A percentile compares a stretch with the other conserved stretches of the same genome.
Evolutionary conservation across 2,888 invertebrate genomes (phyloP).

Genomic region (Sminthurides aquaticus): DNA sequence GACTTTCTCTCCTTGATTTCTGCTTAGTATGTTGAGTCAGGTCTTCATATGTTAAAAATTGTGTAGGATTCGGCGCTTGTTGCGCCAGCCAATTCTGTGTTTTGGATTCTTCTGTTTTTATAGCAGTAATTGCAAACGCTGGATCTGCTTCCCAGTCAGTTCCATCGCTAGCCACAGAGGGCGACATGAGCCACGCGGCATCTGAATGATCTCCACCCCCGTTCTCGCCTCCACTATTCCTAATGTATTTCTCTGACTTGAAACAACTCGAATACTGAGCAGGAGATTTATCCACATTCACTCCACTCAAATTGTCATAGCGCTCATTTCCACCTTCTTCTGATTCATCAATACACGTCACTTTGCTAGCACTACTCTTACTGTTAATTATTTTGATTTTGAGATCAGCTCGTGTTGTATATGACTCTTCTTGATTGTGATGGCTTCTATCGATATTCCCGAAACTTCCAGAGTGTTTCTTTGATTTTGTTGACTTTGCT

Average conservation of each 20-base stretch:
- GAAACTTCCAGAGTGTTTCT: not conserved
- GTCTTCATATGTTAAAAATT: not conserved
- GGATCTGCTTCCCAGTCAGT: slow-evolving; percentile 22
- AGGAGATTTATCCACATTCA: too few species aligned
- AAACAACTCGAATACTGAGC: too few species aligned
- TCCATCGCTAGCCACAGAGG: not conserved
- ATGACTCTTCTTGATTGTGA: too few species aligned
- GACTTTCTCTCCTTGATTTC: not conserved
- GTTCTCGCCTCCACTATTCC: too few species aligned
- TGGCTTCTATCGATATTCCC: too few species aligned
- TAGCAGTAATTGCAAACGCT: slow-evolving; percentile 17
- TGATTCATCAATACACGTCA: too few species aligned
- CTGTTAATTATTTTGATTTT: slow-evolving; percentile 1
- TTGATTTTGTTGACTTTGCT: not conserved
- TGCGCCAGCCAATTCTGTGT: not conserved
- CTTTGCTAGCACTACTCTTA: not conserved
- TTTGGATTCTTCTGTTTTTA: slow-evolving; percentile 5
- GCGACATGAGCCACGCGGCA: not conserved
- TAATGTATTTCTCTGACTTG: too few species aligned
- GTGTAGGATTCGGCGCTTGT: not conserved
- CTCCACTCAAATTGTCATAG: too few species aligned
- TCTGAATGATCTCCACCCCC: not conserved
- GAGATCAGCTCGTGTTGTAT: slow-evolving; percentile 3
- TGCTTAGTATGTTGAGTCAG: not conserved
- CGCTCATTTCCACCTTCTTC: too few species aligned